Percentiles rank a stretch among this genome's conserved stretches.
These are phyloP conservation scores for Malurus cyaneus DNA, from an alignment of 2,113 vertebrate genomes.

Conservation along the genomic window DNA sequence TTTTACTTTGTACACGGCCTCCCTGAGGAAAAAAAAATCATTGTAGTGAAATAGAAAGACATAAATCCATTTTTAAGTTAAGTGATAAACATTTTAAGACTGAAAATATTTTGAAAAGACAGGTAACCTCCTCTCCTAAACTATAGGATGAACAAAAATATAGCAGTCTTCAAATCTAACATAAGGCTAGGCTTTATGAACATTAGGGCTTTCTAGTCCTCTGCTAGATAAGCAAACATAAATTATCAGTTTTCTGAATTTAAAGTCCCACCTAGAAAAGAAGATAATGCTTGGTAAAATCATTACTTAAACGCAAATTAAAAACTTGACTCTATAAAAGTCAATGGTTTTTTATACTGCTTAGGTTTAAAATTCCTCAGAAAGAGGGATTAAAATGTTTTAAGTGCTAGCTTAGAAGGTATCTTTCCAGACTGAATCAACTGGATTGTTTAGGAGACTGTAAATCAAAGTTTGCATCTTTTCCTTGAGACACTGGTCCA, in stretches of 20 bases:
- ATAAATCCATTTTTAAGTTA: neutral
- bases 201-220: neutral
- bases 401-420: slow-evolving; percentile 29
- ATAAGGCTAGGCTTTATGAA: neutral
- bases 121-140: neutral
- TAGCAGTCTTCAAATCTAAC: neutral
- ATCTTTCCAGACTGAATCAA: slow-evolving; percentile 7
- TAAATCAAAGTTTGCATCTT: slow-evolving; percentile 14
- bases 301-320: neutral
- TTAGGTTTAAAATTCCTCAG: slow-evolving; percentile 29
- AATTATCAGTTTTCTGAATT: neutral
- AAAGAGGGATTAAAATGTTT: neutral
- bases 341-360: neutral
- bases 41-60: neutral
- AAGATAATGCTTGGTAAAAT: neutral
- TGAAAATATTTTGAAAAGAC: neutral
- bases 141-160: neutral
- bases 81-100: neutral
- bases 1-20: neutral
- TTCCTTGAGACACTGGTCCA: neutral
- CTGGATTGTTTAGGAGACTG: neutral
- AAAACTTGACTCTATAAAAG: neutral
- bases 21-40: neutral
- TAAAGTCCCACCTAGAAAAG: neutral
- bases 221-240: neutral